A percentile compares a stretch with the other conserved stretches of the same genome.
Conservation (phyloP, 2,888 invertebrate species). For the Electrophaes corylata region DNA sequence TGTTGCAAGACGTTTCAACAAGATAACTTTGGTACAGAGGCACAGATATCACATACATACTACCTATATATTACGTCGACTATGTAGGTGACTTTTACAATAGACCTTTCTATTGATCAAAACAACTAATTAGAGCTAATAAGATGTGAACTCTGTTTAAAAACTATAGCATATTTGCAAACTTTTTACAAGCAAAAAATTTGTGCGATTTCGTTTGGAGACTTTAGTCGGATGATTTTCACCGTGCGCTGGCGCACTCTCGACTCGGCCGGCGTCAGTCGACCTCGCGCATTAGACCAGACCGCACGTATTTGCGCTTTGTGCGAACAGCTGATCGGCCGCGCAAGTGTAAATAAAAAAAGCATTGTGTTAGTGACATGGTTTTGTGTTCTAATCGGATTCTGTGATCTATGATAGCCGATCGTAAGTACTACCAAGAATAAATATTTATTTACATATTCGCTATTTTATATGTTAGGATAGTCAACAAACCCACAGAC, state of each 20-base stretch:
- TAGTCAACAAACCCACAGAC: conserved; percentile 54
- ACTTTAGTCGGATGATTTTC: conserved; percentile 56
- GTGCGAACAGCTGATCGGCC: conserved; percentile 46
- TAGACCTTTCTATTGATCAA: background rate
- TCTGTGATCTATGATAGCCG: conserved; percentile 65
- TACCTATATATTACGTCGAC: background rate
- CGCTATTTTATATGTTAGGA: conserved; percentile 18
- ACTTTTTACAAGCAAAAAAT: conserved; percentile 13
- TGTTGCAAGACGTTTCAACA: background rate
- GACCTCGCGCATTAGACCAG: conserved; percentile 55
- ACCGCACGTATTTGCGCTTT: conserved; percentile 46
- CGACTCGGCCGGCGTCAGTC: conserved; percentile 50
- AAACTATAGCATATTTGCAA: background rate
- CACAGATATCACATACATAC: background rate
- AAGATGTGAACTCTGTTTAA: conserved; percentile 4
- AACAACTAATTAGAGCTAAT: background rate
- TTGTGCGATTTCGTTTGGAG: conserved; percentile 53
- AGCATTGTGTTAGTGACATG: conserved; percentile 80
- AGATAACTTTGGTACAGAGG: too few species aligned
- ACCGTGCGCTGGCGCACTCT: conserved; percentile 48
- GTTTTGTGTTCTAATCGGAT: conserved; percentile 78
- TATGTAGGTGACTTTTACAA: background rate
- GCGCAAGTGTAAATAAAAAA: conserved; percentile 56
- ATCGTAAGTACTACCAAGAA: conserved; percentile 59
- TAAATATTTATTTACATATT: conserved; percentile 6